A percentile compares a stretch with the other conserved stretches of the same genome.
Conservation (phyloP, 2,888 invertebrate genomes). For the Ichneumoninae sp. region DNA sequence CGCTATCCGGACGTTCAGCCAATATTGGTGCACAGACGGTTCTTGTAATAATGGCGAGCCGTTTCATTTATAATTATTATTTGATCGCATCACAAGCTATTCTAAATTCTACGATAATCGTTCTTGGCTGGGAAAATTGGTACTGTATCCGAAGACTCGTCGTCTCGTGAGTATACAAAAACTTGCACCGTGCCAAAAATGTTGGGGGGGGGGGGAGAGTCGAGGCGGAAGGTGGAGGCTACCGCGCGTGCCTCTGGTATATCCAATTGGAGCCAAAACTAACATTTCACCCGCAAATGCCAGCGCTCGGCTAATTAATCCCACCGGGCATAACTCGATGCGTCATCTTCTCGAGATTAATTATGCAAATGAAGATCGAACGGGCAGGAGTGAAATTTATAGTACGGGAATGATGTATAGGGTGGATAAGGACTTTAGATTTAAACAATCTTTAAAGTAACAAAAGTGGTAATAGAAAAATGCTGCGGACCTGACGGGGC, state of each 20-base stretch:
- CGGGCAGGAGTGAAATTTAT: neutral
- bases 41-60: constrained; percentile 6
- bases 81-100: constrained; percentile 10
- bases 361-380: constrained; percentile 25
- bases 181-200: constrained; percentile 42
- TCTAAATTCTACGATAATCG: constrained; percentile 31
- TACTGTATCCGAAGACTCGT: constrained; percentile 5
- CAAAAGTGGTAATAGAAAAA: neutral
- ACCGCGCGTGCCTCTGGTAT: constrained; percentile 52
- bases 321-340: constrained; percentile 47
- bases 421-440: neutral
- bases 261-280: constrained; percentile 50
- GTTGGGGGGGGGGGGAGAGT: neutral
- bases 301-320: constrained; percentile 53
- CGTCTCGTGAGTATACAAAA: constrained; percentile 31
- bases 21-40: constrained; percentile 1
- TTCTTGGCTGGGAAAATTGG: constrained; percentile 32
- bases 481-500: neutral
- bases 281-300: constrained; percentile 45
- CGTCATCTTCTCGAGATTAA: constrained; percentile 42
- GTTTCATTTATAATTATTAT: constrained; percentile 41
- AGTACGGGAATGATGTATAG: neutral
- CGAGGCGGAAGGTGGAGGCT: constrained; percentile 38
- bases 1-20: constrained; percentile 12
- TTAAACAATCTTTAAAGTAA: neutral